Evolutionary conservation across 2,888 invertebrate species (phyloP), one percentile per base, ranked within the genome.

Genomic region (Adelphocoris suturalis): DNA sequence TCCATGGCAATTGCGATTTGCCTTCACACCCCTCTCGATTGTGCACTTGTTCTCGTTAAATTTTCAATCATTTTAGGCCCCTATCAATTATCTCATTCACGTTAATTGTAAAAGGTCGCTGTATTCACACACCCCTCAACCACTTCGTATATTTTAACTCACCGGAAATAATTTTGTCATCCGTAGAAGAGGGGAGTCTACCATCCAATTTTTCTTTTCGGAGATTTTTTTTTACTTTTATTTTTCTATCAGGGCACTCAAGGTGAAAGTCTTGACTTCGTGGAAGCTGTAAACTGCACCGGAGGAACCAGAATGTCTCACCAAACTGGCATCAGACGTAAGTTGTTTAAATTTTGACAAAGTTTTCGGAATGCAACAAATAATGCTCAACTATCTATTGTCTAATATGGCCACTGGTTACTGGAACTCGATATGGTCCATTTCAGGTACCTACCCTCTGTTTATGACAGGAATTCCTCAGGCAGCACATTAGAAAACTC

Each of bases 281-380:
- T 78, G 46, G 47, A 78, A 47, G 47, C 78, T 47, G 78, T n/a
- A 47, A 3, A 46, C 9, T 46, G 46, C 48, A 92, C 93, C 55
- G 46, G 76, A 76, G 47, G 78, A 37, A 11, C 16, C 57, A 61
- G 80, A 37, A 97, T 97, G 97, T 97, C 97, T 93, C 97, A 97
- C 93, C 97, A 97, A 95, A 97, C 97, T 19, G 97, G 97, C 93
- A 97, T 98, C 92, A 96, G 96, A 95, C 97, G 97, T 97, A 61
- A 89, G n/a, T 85, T 19, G 19, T 52, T 82, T 7, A 4, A 47
- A 14, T 13, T 14, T 46, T 11, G 16, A 80, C 46, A 12, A 27
- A 28, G 2, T 37, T 37, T 7, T 37, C 37, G 37, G 37, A 37
- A 37, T 37, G 37, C 37, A 37, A 37, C 37, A 37, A 37, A 4